Percentiles rank a stretch among this genome's conserved stretches.
phyloP scores from a whole-genome alignment of 2,888 invertebrate species.

The Trachelus iudaicus region DNA sequence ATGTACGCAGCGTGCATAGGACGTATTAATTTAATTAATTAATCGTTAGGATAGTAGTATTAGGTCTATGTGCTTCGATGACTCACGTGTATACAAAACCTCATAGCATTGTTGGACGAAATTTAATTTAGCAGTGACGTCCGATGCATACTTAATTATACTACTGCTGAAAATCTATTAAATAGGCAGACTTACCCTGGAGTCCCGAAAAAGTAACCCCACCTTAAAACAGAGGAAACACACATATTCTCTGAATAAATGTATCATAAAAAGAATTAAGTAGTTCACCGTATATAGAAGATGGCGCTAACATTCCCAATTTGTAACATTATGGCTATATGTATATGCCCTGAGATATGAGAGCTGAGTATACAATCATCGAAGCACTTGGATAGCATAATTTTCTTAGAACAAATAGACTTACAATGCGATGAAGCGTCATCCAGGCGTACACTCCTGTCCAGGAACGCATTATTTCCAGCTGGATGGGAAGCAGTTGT shows the following conservation, averaged over 20 bases:
- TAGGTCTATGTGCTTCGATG: not conserved
- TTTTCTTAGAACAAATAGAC: constrained; percentile 24
- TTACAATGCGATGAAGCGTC: constrained; percentile 61
- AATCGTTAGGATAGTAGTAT: not conserved
- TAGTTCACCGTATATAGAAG: not conserved
- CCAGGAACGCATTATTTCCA: constrained; percentile 54
- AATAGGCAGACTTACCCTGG: constrained; percentile 68
- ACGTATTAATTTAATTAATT: not conserved
- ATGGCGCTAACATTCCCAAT: not conserved
- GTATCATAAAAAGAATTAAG: constrained; percentile 8
- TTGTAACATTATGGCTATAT: not conserved
- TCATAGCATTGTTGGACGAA: not conserved
- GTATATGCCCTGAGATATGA: not conserved
- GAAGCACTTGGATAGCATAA: not conserved
- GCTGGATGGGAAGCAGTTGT: constrained; percentile 51
- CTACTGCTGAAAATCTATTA: not conserved
- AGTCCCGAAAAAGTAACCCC: constrained; percentile 73
- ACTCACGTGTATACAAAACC: not conserved
- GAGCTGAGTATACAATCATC: not conserved
- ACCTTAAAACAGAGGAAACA: constrained; percentile 70
- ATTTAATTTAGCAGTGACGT: not conserved
- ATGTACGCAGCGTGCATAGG: not conserved
- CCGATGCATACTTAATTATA: not conserved
- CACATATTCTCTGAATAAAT: constrained; percentile 20
- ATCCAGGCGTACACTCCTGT: constrained; percentile 59